Evolutionary conservation across 2,797 vertebrate species (phyloP).

Genomic region (Takifugu ocellatus): DNA sequence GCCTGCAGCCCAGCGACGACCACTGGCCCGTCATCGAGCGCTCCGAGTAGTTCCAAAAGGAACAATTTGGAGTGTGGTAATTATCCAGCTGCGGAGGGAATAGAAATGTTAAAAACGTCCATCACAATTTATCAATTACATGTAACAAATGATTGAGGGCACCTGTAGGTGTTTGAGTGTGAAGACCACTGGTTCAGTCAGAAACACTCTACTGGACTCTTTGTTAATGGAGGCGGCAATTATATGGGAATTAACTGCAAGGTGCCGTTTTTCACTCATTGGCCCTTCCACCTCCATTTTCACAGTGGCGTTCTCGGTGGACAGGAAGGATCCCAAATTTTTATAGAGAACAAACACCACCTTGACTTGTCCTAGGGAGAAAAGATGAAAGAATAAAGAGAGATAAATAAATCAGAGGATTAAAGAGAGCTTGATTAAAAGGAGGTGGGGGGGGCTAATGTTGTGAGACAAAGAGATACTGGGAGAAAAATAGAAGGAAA

Average conservation of each 20-base stretch:
- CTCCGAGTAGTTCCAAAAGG: conserved; percentile 97
- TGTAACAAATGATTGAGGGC: neutral
- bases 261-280: conserved; percentile 64
- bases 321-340: conserved; percentile 89
- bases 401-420: neutral
- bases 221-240: conserved; percentile 94
- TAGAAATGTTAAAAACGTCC: conserved; percentile 1
- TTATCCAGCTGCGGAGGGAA: conserved; percentile 78
- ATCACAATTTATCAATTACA: neutral
- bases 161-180: conserved; percentile 89
- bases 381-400: conserved; percentile 2
- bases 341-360: conserved; percentile 93
- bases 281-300: conserved; percentile 82
- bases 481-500: conserved; percentile 13
- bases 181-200: conserved; percentile 90
- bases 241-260: conserved; percentile 89
- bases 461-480: conserved; percentile 30
- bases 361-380: conserved; percentile 85
- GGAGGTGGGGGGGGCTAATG: conserved; percentile 7
- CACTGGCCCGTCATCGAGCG: conserved; percentile 93
- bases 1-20: conserved; percentile 91
- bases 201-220: conserved; percentile 90
- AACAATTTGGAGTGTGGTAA: conserved; percentile 90
- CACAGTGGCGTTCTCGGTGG: conserved; percentile 89
- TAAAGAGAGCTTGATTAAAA: neutral